Base-by-base conservation (phyloP, 2,888 invertebrate genomes). In the Aporophyla lueneburgensis region DNA sequence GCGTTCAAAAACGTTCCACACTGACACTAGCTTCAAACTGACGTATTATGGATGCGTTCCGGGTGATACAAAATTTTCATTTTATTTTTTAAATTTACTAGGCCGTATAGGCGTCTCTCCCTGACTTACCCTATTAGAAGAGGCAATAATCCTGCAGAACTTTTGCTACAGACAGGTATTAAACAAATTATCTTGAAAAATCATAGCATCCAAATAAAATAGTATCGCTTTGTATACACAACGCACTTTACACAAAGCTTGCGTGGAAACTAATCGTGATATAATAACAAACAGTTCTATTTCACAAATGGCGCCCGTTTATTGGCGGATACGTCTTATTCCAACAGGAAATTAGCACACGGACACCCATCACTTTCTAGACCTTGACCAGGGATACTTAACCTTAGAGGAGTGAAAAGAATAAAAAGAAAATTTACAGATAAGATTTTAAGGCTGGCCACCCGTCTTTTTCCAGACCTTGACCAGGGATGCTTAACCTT, bases 271-370 rank as follows among this genome's bases (percentile, higher is more conserved):
- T 46, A 43, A 68, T 67, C 71, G 49, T 24, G 40, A 53, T 74
- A 53, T 61, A 61, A 75, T 80, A 81, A 76, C 65, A 77, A 78
- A 80, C 14, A 62, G 58, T 66, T n/a, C 43, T 61, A 74, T 77
- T 75, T 74, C 66, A 86, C 61, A 82, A 87, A 78, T 81, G 78
- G 77, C 59, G 24, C 16, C 19, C 77, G 66, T 74, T 88, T 80
- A 71, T 14, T 43, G 58, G 19, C 86, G 84, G 84, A 84, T 86
- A 87, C 77, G 83, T 84, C 84, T 88, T 51, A 81, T 85, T 87
- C 78, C 14, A 72, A 71, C 67, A 4, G 2, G 24, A 12, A 80
- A 43, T 73, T 73, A 14, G 61, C 40, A 6, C 53, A 58, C 1
- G 78, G 74, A 21, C 76, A 75, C 74, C 85, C 77, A 87, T 83